Percentiles rank a stretch among this genome's conserved stretches.
These are phyloP conservation scores for Montipora foliosa DNA, from an alignment of 64 coral and sea anemone species.

Conservation along the genomic window DNA sequence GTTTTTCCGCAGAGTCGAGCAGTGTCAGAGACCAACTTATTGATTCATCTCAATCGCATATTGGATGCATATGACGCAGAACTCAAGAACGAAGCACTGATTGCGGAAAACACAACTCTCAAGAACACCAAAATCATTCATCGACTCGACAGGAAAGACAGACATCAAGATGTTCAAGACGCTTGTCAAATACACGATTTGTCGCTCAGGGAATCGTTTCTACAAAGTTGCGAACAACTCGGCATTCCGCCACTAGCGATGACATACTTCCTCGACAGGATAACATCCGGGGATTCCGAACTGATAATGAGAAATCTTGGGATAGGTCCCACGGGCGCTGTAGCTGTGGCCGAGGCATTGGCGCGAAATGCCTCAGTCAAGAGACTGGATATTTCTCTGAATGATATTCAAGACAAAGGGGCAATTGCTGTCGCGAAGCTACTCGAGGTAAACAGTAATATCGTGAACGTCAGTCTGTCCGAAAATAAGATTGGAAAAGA, in stretches of 20 bases:
- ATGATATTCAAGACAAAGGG: conserved; percentile 86
- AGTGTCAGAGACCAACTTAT: conserved; percentile 76
- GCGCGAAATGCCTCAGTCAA: conserved; percentile 64
- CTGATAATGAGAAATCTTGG: conserved; percentile 89
- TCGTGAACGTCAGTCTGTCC: conserved; percentile 73
- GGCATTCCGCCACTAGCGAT: conserved; percentile 82
- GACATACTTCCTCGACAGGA: conserved; percentile 85
- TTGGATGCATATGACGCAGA: conserved; percentile 71
- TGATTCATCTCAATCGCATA: conserved; percentile 76
- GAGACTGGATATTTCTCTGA: conserved; percentile 82
- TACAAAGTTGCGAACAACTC: conserved; percentile 60
- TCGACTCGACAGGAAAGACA: conserved; percentile 84
- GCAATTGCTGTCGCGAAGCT: conserved; percentile 66
- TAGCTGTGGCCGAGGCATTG: conserved; percentile 76
- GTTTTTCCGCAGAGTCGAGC: conserved; percentile 82
- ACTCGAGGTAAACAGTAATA: conserved; percentile 66
- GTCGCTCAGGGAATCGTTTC: conserved; percentile 60
- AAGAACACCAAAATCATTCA: conserved; percentile 66
- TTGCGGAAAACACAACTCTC: conserved; percentile 12
- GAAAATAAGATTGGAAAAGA: conserved; percentile 86
- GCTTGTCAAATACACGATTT: conserved; percentile 87
- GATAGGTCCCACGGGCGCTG: conserved; percentile 67
- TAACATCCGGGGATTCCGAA: conserved; percentile 65
- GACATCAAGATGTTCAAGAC: conserved; percentile 86
- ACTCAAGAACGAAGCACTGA: conserved; percentile 16